Evolutionary conservation across 2,113 vertebrate genomes (phyloP), one percentile per base, ranked within the genome.

Genomic region (Chascanopsetta lugubris): DNA sequence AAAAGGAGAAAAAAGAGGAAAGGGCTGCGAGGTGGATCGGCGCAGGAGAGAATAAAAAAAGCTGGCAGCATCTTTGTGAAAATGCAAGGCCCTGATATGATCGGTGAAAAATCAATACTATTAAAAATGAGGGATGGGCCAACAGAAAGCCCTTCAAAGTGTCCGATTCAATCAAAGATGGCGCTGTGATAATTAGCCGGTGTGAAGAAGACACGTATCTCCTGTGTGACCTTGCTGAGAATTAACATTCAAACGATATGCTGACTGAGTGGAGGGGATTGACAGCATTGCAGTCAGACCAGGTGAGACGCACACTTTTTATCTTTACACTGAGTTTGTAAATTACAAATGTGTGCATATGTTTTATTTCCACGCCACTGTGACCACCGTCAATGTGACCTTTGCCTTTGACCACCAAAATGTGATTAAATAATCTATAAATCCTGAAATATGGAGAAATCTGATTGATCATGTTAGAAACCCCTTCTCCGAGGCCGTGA

Each of bases 131-230:
- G 55, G 66, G 64, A 87, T 77, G 84, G 70, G 66, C 77, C 69
- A 73, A 75, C 54, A 68, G 61, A 75, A 85, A 84, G 78, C 80
- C 74, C 79, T 85, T 88, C 80, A 89, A 86, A 89, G 80, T 87
- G 85, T 89, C 84, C 65, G 79, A 80, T 82, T 86, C 65, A 72
- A 88, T 89, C 77, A 86, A 85, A 79, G 84, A 88, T 86, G 78
- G 74, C 69, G 74, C 1, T 1, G 34, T 49, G 69, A 77, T 89
- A 86, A 89, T 90, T 88, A 85, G 71, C 55, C 50, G 38, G 59
- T 66, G 75, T 57, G 55, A 72, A 65, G 62, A 66, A 49, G 73
- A 64, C 67, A 20, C 38, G 69, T 63, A 72, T 80, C 65, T 80
- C 55, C 17, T 12, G 27, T 2, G 47, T 84, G 81, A 77, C 80